phyloP scores from a whole-genome alignment of 2,113 vertebrate genomes.

The Anolis carolinensis region DNA sequence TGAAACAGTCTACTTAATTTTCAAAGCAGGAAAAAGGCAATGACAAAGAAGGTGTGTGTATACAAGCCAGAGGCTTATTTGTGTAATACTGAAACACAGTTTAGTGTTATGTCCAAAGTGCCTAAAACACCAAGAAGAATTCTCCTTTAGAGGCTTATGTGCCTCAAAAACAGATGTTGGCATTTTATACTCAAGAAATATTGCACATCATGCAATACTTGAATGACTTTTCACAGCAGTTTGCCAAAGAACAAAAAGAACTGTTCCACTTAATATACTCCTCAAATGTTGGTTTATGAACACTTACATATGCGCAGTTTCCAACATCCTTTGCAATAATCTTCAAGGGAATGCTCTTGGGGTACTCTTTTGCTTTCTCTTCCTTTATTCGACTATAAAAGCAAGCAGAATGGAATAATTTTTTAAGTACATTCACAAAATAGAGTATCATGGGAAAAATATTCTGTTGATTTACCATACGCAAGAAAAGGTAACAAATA shows the following conservation, averaged over 20 bases:
- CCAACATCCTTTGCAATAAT: slow-evolving; percentile 92
- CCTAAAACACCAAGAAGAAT: not conserved
- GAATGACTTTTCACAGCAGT: not conserved
- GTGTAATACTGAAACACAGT: not conserved
- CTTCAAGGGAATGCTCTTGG: slow-evolving; percentile 92
- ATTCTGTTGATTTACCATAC: not conserved
- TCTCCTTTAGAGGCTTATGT: not conserved
- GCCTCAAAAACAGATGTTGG: not conserved
- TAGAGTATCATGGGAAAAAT: not conserved
- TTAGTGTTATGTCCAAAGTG: not conserved
- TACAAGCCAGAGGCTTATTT: not conserved
- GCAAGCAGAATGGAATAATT: slow-evolving; percentile 54
- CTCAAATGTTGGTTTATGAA: slow-evolving; percentile 43
- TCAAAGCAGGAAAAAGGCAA: not conserved
- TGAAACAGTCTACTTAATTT: not conserved
- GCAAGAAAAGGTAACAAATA: too few relatives aligned
- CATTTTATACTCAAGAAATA: not conserved
- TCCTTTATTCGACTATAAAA: slow-evolving; percentile 86
- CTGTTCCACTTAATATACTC: not conserved
- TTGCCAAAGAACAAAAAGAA: not conserved
- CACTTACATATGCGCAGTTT: slow-evolving; percentile 90
- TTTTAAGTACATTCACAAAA: slow-evolving; percentile 22
- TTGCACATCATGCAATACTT: not conserved
- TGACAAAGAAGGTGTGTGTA: not conserved
- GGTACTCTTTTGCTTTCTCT: slow-evolving; percentile 91